Base-by-base conservation (phyloP, 2,113 vertebrate genomes). In the Apodemus speciosus region DNA sequence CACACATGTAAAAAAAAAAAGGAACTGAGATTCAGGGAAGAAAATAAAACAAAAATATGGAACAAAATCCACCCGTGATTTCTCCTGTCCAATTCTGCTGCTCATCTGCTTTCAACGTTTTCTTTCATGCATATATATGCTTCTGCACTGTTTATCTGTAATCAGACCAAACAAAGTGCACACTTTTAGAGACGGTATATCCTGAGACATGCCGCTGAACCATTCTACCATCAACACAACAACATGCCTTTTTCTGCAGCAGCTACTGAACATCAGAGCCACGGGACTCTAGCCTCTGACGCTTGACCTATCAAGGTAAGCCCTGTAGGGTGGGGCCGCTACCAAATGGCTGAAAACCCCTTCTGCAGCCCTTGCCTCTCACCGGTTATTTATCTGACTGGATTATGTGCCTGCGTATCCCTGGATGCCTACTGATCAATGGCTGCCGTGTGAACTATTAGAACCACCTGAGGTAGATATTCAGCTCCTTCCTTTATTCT, bases 21-120 rank as follows among this genome's bases (percentile, higher is more conserved):
- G 27, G 46, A 66, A 30, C 4, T 84, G 64, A 86, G 35, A 30
- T 51, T 66, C 53, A 91, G n/a, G 23, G 40, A 88, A 91, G 43
- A 64, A 8, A 18, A 66, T 86, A 60, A 60, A 60, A 60, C 21
- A 21, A 87, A 86, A 93, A 91, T 25, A 62, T 0, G n/a, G 11
- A 80, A 95, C 89, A 93, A 46, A 73, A 79, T 49, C 66, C 89
- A 43, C 8, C 51, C 40, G 8, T 60, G 76, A 83, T 11, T 92
- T 77, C 25, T 89, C 2, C 8, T 21, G 7, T 15, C n/a, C 13
- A 79, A 94, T 51, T 73, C 0, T 43, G 66, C 0, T 43, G 66
- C 25, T 85, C 38, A 51, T 14, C 25, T 72, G 7, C 60, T 81
- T 76, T 25, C 23, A 60, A 53, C 20, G 25, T 81, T 84, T 81